Evolutionary conservation across 2,888 invertebrate genomes (phyloP).

Genomic region (Mimachlamys varia): DNA sequence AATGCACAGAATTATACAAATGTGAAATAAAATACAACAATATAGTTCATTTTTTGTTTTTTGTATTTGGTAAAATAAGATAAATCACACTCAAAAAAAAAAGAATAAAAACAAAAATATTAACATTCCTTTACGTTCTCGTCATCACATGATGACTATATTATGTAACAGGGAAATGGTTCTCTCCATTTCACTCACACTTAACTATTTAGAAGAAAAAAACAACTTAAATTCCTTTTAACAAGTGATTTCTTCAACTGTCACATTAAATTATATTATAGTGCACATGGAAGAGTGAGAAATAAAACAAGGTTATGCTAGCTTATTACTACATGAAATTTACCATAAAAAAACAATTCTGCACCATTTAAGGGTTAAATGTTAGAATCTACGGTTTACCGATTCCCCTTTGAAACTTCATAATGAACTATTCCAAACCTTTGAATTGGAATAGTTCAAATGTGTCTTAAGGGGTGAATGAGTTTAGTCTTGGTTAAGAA

Average conservation of each 20-base stretch:
- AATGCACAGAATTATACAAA: not conserved
- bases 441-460: no score
- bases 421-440: no score
- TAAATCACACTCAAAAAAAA: slow-evolving; percentile 24
- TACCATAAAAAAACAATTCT: no score
- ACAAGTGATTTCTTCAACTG: not conserved
- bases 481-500: no score
- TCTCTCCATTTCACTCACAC: not conserved
- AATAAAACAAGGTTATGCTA: no score
- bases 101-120: not conserved
- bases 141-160: not conserved
- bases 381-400: no score
- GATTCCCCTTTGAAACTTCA: no score
- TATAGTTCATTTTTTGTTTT: not conserved
- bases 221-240: not conserved
- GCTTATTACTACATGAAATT: no score
- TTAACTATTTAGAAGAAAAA: not conserved
- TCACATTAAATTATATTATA: no score
- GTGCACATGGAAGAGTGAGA: no score
- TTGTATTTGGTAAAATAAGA: slow-evolving; percentile 35
- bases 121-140: not conserved
- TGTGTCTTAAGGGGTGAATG: no score
- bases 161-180: not conserved
- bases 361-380: no score
- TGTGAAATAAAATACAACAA: not conserved